Evolutionary conservation across 2,113 vertebrate genomes (phyloP), one percentile per base, ranked within the genome.

Genomic region (Gracilinanus agilis): DNA sequence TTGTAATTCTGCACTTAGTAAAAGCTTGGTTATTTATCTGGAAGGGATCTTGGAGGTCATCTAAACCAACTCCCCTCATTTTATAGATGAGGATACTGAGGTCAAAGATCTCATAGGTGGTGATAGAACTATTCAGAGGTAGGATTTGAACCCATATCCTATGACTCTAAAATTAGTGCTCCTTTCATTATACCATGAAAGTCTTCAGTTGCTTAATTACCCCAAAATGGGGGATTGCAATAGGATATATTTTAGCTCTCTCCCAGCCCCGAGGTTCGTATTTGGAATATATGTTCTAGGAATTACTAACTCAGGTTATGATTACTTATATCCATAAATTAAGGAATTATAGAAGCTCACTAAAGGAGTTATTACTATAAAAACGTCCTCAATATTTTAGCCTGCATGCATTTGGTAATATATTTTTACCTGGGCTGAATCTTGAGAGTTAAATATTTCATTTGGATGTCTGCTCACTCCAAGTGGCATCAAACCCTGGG

Each of bases 361-460:
- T 49, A 53, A 27, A 27, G 44, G n/a, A 94, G 61, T 8, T 92
- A 94, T 94, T 93, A 90, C 4, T 3, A 89, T 53, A 89, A 53
- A 75, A 90, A n/a, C n/a, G 34, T 90, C 12, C 4, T 90, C 0
- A 56, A 75, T 96, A 95, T 88, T 54, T n/a, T 53, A 11, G 92
- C 11, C 44, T 58, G 7, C 0, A 9, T 54, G 44, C 5, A 44
- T 34, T 94, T 54, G n/a, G 90, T 96, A 40, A 83, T 56, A 53
- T 55, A 54, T 53, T 92, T 75, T 89, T 92, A 95, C 55, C 55
- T 96, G 88, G n/a, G 94, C 93, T 93, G 93, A 97, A 96, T 89
- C 16, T 34, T 56, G 94, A 95, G 54, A 96, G 55, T 93, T 97
- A 96, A 97, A 95, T 97, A 93, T 92, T 97, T 96, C 40, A 53